Conservation (phyloP, 2,113 vertebrate genomes). For the Osmerus eperlanus region DNA sequence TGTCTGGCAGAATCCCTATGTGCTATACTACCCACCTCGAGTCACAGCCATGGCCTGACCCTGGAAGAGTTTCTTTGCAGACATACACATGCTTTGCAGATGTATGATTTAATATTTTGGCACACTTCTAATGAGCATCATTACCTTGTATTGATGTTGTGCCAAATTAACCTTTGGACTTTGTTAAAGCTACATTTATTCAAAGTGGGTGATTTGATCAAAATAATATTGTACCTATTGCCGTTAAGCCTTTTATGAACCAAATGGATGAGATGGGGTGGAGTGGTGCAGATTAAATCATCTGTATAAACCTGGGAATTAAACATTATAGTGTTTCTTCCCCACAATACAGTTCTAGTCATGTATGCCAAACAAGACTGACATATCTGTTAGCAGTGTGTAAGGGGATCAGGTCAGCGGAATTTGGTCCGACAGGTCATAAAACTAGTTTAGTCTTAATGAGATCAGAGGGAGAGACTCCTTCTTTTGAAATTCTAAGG, state of each 20-base stretch:
- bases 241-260: slow-evolving; percentile 55
- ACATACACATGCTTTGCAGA: slow-evolving; percentile 33
- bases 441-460: slow-evolving; percentile 23
- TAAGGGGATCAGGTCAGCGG: slow-evolving; percentile 29
- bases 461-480: slow-evolving; percentile 32
- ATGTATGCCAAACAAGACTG: not conserved
- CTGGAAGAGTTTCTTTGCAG: slow-evolving; percentile 4
- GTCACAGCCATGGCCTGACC: not conserved
- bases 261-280: slow-evolving; percentile 43
- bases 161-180: slow-evolving; percentile 66
- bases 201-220: slow-evolving; percentile 62
- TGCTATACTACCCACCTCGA: not conserved
- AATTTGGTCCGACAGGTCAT: not conserved
- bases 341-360: not conserved
- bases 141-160: slow-evolving; percentile 58
- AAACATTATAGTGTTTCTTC: not conserved
- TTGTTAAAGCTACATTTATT: slow-evolving; percentile 65
- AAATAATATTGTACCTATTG: slow-evolving; percentile 61
- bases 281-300: slow-evolving; percentile 28
- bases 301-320: slow-evolving; percentile 15
- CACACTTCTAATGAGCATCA: slow-evolving; percentile 65
- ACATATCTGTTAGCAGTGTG: slow-evolving; percentile 13
- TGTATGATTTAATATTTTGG: slow-evolving; percentile 51
- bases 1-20: not conserved
- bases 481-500: slow-evolving; percentile 32